Evolutionary conservation across 2,888 invertebrate species (phyloP), one percentile per base, ranked within the genome.

Genomic region (Phaonia tiefii): DNA sequence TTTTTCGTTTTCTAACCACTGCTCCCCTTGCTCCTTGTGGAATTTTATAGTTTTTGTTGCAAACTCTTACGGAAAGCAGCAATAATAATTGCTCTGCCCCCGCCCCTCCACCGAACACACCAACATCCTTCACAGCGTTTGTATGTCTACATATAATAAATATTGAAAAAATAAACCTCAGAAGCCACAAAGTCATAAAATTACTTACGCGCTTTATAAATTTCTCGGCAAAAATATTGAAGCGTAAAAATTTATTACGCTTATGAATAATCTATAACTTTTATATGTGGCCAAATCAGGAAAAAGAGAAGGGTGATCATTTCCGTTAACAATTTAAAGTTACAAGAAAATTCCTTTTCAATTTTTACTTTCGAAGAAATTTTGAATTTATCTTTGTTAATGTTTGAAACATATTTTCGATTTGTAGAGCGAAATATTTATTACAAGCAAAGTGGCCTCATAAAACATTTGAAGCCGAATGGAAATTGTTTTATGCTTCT

Each of bases 201-300:
- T 89, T 88, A 88, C 88, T 89, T 89, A 87, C 89, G 88, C 89
- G 89, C 88, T 88, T 89, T 89, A 87, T 89, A 88, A 89, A 88
- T 89, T 88, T 87, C 31, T 73, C 80, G 73, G 82, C 76, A 74
- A 76, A 75, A 69, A 86, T 86, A 86, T 87, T 89, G 86, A 85
- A 88, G 88, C 88, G 89, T 88, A 86, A 87, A 89, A 88, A 89
- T 89, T 87, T 88, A 87, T 89, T 88, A 87, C 86, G 87, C 88
- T 89, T 87, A 86, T 86, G 86, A 77, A 82, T 79, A 83, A 82
- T 76, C 73, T 77, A 75, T 46, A 71, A 80, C 69, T n/a, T 1
- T 5, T 17, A 4, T 37, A 26, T 31, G 20, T 39, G 39, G 31
- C 31, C 31, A 31, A 5, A 5, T 5, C 31, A 31, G 31, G 31